Evolutionary conservation across 2,113 vertebrate species (phyloP), one percentile per base, ranked within the genome.

Genomic region (Conger conger): DNA sequence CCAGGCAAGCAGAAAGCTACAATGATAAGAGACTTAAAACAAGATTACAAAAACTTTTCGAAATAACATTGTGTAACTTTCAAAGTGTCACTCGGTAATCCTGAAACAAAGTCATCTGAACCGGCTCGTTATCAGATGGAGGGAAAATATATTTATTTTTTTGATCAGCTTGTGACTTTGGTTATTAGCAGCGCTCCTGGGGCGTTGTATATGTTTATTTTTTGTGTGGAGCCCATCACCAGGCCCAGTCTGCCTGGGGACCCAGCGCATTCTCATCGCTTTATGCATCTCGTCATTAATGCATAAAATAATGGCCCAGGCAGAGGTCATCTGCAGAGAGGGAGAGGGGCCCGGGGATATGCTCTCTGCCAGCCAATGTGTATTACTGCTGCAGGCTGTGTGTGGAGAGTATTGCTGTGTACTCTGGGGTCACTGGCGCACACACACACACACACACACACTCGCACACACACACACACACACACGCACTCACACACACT

Each of bases 41-140:
- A 68, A 81, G 45, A 79, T 57, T 77, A 84, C 87, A 84, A 87
- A 81, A 88, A 87, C 82, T 90, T 80, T n/a, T 42, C 37, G 30
- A n/a, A 80, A 91, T 89, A 81, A 88, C 87, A 86, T 79, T 63
- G 85, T 33, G 2, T 20, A 78, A 78, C 76, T 38, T 37, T 78
- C 36, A 36, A 78, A 78, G 76, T 78, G 35, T 78, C 37, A 33
- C 27, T 68, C n/a, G 13, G 36, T 91, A 92, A 91, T 93, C 90
- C 92, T 83, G 89, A 89, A 83, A 88, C 89, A 89, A 91, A 88
- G 86, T 93, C 91, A 93, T 94, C 93, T 89, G 89, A 91, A 92
- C 89, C 84, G 90, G 92, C 89, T 86, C 83, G 89, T 91, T 90
- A 91, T 92, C 89, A 91, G 88, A 88, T 87, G 86, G 54, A 87